Percentiles rank a stretch among this genome's conserved stretches.
These are phyloP conservation scores for Stichopus chloronotus DNA, from an alignment of 35 echinoderm and acorn worm genomes.

Conservation along the genomic window DNA sequence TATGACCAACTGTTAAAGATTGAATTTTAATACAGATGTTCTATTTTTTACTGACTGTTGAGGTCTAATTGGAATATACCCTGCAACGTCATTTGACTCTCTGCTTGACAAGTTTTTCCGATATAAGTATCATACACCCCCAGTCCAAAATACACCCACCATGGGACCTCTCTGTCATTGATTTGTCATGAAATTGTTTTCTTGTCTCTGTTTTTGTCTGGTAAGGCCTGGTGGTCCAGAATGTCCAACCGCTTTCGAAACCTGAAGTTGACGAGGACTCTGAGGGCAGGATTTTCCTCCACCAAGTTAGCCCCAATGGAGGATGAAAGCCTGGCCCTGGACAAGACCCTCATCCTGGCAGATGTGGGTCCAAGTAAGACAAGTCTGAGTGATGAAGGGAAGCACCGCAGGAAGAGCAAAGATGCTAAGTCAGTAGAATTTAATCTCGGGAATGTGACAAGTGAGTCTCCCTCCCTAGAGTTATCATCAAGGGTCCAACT, in stretches of 20 bases:
- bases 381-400: conserved; percentile 39
- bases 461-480: background rate
- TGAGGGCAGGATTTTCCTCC: conserved; percentile 76
- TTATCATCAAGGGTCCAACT: background rate
- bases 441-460: conserved; percentile 44
- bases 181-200: background rate
- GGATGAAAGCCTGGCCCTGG: conserved; percentile 58
- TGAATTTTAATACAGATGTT: no score
- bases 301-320: conserved; percentile 80
- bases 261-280: conserved; percentile 84
- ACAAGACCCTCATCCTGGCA: conserved; percentile 50
- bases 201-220: background rate
- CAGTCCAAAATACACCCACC: no score
- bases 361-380: conserved; percentile 1
- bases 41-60: no score
- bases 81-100: no score
- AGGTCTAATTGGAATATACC: no score
- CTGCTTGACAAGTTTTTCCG: no score
- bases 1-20: no score
- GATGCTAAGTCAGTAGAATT: conserved; percentile 38
- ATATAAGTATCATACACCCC: no score
- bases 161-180: no score
- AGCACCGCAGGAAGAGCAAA: conserved; percentile 60
- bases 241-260: conserved; percentile 98
- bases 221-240: conserved; percentile 93